These are phyloP conservation scores for Ichneumoninae sp. DNA, from an alignment of 2,888 invertebrate genomes.

Conservation along the genomic window DNA sequence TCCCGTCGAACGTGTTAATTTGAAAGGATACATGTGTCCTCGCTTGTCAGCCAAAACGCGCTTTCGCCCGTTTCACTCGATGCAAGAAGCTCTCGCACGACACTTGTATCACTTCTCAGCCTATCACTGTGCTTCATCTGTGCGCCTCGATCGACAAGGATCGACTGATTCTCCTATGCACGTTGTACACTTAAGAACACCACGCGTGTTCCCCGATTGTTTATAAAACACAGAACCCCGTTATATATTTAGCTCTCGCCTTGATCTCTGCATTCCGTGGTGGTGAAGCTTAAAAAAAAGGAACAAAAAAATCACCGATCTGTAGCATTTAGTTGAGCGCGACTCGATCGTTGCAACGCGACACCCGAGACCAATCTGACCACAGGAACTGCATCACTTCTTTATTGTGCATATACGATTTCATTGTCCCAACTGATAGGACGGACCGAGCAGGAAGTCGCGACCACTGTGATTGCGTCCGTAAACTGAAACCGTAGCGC, in stretches of 20 bases:
- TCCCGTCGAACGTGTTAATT: slow-evolving; percentile 12
- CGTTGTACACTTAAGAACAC: slow-evolving; percentile 69
- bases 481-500: slow-evolving; percentile 22
- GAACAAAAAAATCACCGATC: not conserved
- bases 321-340: slow-evolving; percentile 23
- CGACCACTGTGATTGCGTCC: slow-evolving; percentile 42
- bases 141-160: slow-evolving; percentile 55
- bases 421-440: slow-evolving; percentile 53
- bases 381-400: slow-evolving; percentile 35
- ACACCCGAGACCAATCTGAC: slow-evolving; percentile 25
- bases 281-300: slow-evolving; percentile 51
- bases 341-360: slow-evolving; percentile 12
- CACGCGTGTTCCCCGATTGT: slow-evolving; percentile 75
- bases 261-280: slow-evolving; percentile 68
- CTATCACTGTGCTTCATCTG: slow-evolving; percentile 9
- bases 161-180: slow-evolving; percentile 69
- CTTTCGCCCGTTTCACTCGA: not conserved
- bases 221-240: slow-evolving; percentile 77
- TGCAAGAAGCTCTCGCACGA: not conserved
- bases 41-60: not conserved
- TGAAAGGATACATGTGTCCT: slow-evolving; percentile 34
- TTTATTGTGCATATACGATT: slow-evolving; percentile 54
- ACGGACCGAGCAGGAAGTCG: slow-evolving; percentile 61
- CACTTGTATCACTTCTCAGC: not conserved
- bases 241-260: slow-evolving; percentile 80